Percentiles rank a stretch among this genome's conserved stretches.
Evolutionary conservation across 2,113 vertebrate genomes (phyloP).

Genomic region (Atrichornis clamosus): DNA sequence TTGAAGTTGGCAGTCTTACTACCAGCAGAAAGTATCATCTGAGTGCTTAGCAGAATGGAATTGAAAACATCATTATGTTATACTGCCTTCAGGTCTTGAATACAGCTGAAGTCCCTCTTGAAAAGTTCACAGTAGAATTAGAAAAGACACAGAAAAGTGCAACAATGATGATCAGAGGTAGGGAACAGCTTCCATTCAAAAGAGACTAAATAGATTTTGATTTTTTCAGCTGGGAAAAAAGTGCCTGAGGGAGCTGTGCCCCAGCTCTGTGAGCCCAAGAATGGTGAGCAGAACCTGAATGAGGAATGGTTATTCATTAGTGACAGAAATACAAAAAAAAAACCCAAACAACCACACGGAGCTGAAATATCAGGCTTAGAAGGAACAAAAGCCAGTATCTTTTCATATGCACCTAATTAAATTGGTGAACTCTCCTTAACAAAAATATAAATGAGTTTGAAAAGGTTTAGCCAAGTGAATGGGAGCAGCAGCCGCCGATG

Average conservation of each 20-base stretch:
- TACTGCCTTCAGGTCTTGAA: background rate
- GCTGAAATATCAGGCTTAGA: background rate
- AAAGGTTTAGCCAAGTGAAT: background rate
- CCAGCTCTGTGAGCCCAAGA: background rate
- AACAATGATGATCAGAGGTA: background rate
- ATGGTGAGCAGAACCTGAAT: conserved; percentile 21
- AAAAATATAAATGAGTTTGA: background rate
- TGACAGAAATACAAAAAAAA: background rate
- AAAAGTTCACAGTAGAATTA: background rate
- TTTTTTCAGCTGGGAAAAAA: conserved; percentile 15
- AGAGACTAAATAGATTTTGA: background rate
- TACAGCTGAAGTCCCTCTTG: background rate
- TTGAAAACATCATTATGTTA: background rate
- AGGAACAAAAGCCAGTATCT: conserved; percentile 17
- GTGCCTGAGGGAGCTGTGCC: background rate
- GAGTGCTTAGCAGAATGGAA: background rate
- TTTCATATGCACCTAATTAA: conserved; percentile 45
- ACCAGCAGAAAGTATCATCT: conserved; percentile 20
- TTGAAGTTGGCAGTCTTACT: background rate
- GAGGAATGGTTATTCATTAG: conserved; percentile 31
- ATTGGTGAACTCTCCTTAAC: background rate
- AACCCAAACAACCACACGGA: background rate
- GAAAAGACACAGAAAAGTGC: conserved; percentile 33
- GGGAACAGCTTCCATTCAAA: background rate
- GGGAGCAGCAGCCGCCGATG: background rate